Evolutionary conservation across 2,113 vertebrate genomes (phyloP).

Genomic region (Etheostoma cragini): DNA sequence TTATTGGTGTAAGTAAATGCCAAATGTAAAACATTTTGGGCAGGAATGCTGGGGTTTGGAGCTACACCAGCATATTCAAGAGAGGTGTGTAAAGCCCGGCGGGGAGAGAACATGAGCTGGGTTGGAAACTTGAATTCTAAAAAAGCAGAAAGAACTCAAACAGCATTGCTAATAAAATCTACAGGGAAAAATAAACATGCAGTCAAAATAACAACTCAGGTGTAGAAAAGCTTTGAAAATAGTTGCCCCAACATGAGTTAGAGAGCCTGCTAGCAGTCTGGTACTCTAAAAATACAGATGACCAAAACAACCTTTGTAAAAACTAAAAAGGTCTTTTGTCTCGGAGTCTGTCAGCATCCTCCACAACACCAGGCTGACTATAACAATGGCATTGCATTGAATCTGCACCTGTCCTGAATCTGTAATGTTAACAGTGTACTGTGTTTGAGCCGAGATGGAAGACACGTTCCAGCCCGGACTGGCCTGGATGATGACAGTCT

Average conservation of each 20-base stretch:
- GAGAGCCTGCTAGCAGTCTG: constrained; percentile 2
- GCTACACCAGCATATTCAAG: not conserved
- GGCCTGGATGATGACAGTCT: not conserved
- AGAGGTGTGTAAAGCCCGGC: not conserved
- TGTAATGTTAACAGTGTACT: not conserved
- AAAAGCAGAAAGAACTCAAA: constrained; percentile 25
- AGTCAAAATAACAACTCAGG: constrained; percentile 12
- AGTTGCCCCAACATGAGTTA: not conserved
- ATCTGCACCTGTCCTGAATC: constrained; percentile 32
- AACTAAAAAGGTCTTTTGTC: constrained; percentile 33
- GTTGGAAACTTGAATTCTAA: constrained; percentile 14
- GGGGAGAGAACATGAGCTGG: not conserved
- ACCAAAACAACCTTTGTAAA: constrained; percentile 41
- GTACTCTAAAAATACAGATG: constrained; percentile 38
- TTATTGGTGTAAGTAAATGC: constrained; percentile 49
- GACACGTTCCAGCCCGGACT: constrained; percentile 17
- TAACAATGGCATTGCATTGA: constrained; percentile 29
- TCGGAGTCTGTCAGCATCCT: constrained; percentile 39
- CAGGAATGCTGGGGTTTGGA: not conserved
- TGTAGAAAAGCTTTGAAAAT: constrained; percentile 6
- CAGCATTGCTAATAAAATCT: constrained; percentile 26
- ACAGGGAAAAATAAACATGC: constrained; percentile 9
- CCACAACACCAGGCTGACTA: constrained; percentile 40
- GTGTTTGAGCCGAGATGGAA: constrained; percentile 10
- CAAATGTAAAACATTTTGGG: not conserved